phyloP scores from a whole-genome alignment of 2,797 vertebrate species.

The Fistularia commersonii region DNA sequence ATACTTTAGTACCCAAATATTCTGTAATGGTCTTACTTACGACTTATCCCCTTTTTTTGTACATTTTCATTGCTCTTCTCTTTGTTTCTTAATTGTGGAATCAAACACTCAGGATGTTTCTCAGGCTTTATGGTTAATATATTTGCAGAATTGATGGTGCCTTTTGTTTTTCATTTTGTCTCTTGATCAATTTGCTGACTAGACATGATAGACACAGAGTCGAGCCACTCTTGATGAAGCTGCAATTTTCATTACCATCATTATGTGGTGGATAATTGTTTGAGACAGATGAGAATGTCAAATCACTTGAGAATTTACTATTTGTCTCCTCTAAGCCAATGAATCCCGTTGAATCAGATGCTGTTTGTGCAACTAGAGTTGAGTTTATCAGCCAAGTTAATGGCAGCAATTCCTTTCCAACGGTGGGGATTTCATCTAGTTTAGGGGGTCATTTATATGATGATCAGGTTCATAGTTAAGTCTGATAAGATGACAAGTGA shows the following conservation, averaged over 20 bases:
- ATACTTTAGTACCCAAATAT: too few species aligned
- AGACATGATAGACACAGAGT: slow-evolving; percentile 20
- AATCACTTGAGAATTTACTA: slow-evolving; percentile 22
- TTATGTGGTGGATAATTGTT: slow-evolving; percentile 18
- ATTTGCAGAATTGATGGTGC: slow-evolving; percentile 33
- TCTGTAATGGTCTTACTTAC: too few species aligned
- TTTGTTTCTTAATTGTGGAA: neutral
- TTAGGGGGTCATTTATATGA: too few species aligned
- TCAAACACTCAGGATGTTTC: neutral
- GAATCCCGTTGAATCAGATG: slow-evolving; percentile 6
- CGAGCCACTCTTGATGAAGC: slow-evolving; percentile 31
- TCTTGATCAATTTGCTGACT: slow-evolving; percentile 30
- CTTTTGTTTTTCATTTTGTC: slow-evolving; percentile 27
- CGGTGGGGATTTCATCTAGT: too few species aligned
- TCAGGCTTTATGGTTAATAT: too few species aligned
- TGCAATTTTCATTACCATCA: slow-evolving; percentile 32
- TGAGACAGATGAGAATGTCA: slow-evolving; percentile 32
- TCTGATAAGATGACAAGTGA: too few species aligned
- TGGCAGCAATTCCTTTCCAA: too few species aligned
- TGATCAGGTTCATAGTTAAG: too few species aligned
- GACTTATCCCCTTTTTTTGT: too few species aligned
- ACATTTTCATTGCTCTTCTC: too few species aligned
- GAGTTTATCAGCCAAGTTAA: too few species aligned
- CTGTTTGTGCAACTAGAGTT: slow-evolving; percentile 2
- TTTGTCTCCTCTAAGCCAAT: slow-evolving; percentile 7